Base-by-base conservation (phyloP, 2,888 invertebrate species). In the Xylophagus ater region DNA sequence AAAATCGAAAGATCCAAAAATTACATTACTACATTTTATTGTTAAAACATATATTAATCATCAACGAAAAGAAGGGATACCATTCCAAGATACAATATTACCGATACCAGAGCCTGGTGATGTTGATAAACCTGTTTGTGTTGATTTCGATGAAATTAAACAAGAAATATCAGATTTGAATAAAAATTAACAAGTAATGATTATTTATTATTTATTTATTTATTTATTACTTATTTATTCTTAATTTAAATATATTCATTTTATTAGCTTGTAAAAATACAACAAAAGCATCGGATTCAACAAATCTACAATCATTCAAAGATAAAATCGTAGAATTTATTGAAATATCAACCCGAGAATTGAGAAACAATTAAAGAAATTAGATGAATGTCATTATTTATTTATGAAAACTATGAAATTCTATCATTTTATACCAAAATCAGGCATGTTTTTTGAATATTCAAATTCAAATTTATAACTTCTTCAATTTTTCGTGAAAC, bases 51-150 rank as follows among this genome's bases (percentile, higher is more conserved):
- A 83, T 62, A 76, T 89, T 58, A 73, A 72, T 3, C 58, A 68
- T 38, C 60, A 69, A n/a, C 58, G 69, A 43, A 72, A 71, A 51
- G 73, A 75, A 50, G 75, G 76, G 13, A 72, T 73, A 49, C 71
- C 74, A 25, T 53, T 73, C 6, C 62, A 62, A 17, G 70, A 71
- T 38, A 70, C 78, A 48, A 69, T 72, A 18, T 63, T 89, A 49
- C 92, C 93, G 1, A 73, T 92, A 49, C 93, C 94, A 1, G 93
- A 94, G 60, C 88, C 93, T 0, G 83, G 85, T 8, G 92, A 93
- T 65, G 77, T 94, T 40, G 76, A 79, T 51, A 76, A 87, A 52
- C 89, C 90, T 2, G 75, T 83, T 6, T 74, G 78, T 4, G 74
- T 93, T n/a, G 84, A 86, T 65, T 94, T 94, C 63, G 86, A 86